Evolutionary conservation across 2,888 invertebrate genomes (phyloP).

Genomic region (Resseliella maxima): DNA sequence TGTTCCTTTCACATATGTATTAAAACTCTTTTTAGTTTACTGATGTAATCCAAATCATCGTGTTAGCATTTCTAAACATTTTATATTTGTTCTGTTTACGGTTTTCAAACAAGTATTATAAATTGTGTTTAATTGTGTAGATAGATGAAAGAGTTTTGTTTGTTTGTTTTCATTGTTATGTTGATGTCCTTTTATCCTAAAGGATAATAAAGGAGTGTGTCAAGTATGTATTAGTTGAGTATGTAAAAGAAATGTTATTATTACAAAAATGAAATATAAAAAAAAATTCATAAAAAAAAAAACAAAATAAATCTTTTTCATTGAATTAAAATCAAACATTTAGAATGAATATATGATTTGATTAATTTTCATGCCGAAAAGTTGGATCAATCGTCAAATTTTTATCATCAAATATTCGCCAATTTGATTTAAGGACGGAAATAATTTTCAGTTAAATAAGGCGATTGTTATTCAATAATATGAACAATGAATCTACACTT

Average conservation of each 20-base stretch:
- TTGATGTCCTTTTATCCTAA: conserved; percentile 51
- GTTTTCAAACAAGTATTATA: neutral
- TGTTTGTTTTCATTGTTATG: too few species aligned
- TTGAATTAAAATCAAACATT: neutral
- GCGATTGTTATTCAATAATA: conserved; percentile 6
- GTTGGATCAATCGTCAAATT: neutral
- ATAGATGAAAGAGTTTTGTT: conserved; percentile 17
- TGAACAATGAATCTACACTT: neutral
- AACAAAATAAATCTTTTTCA: neutral
- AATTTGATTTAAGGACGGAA: neutral
- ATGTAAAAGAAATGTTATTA: neutral
- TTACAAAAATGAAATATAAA: neutral
- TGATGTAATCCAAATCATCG: conserved; percentile 32
- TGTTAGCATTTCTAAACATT: neutral
- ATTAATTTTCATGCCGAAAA: neutral
- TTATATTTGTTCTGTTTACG: neutral
- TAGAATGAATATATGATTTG: neutral
- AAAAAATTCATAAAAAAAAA: conserved; percentile 12
- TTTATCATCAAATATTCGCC: neutral
- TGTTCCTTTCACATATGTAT: neutral
- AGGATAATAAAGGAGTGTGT: neutral
- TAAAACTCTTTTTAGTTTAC: too few species aligned
- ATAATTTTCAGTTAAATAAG: neutral
- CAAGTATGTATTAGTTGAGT: conserved; percentile 25
- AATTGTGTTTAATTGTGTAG: neutral